Base-by-base conservation (phyloP, 37 sponge, comb jelly and placozoan species). In the Spongilla lacustris region DNA sequence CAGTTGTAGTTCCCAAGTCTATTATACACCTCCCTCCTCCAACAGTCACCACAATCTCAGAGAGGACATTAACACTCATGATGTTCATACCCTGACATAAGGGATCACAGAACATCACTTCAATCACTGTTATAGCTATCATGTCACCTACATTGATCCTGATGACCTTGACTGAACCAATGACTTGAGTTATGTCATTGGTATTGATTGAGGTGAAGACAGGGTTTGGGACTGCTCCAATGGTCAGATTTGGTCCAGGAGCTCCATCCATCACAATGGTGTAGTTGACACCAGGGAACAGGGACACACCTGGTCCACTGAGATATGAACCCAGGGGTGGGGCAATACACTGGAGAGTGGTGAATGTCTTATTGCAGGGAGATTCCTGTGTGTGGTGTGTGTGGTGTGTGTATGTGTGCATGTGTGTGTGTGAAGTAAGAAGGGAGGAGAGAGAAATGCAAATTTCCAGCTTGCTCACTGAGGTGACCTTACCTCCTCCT, bases 31-130 rank as follows among this genome's bases (percentile, higher is more conserved):
- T n/a, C 28, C 69, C 73, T 49, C 80, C 80, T 28, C 85, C 90
- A 50, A 89, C 74, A 0, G 38, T 34, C 24, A 89, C 85, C 4
- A 21, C 36, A 28, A 84, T 84, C 75, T 89, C 90, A 73, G 34
- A 30, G 28, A 12, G 58, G 58, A 58, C 58, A 58, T 58, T 17
- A 58, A 58, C 58, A 58, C 21, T 58, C 58, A 58, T 58, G 58
- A 58, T 58, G 58, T 58, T 58, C 58, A 58, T 58, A 58, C 58
- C 58, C 58, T 58, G 58, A 58, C 58, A 58, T 58, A 58, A 58
- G 58, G 58, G 58, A 58, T 58, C 58, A 58, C 58, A 58, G 58
- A 58, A 6, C 19, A 0, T 58, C 58, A 58, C 58, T 58, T 58
- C 58, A 17, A 58, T 17, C 58, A 19, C 58, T 58, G 58, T 10